A percentile compares a stretch with the other conserved stretches of the same genome.
Conservation (phyloP, 2,113 vertebrate genomes). For the Agapornis roseicollis region DNA sequence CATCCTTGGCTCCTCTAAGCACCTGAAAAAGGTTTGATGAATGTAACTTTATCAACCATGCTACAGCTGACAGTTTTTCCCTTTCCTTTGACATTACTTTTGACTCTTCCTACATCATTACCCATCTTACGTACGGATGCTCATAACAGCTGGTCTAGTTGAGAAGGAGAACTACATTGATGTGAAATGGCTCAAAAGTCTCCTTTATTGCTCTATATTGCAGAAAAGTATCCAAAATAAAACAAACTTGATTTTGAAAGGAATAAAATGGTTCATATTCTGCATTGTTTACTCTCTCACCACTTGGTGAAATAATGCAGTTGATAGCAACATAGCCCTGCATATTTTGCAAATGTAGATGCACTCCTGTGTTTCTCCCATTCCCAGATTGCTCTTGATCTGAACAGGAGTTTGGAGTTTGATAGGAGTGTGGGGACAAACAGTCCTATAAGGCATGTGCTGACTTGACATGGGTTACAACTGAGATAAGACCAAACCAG, state of each 20-base stretch:
- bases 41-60: conserved; percentile 20
- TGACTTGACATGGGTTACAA: not conserved
- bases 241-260: not conserved
- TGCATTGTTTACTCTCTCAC: not conserved
- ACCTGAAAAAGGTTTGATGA: conserved; percentile 13
- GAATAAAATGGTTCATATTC: not conserved
- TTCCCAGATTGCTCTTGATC: not conserved
- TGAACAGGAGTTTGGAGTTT: not conserved
- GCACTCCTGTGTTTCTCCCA: not conserved
- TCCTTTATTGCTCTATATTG: not conserved
- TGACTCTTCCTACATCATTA: conserved; percentile 31
- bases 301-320: not conserved
- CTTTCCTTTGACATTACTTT: not conserved
- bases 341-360: not conserved
- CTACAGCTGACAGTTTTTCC: not conserved
- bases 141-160: not conserved
- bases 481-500: not conserved
- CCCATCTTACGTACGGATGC: not conserved
- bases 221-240: not conserved
- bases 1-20: not conserved
- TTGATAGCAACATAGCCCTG: not conserved
- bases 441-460: not conserved
- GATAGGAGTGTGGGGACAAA: not conserved
- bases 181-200: not conserved
- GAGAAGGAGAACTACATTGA: not conserved